A percentile compares a stretch with the other conserved stretches of the same genome.
These are phyloP conservation scores for Boloria euphrosyne DNA, from an alignment of 2,888 invertebrate genomes.

Conservation along the genomic window DNA sequence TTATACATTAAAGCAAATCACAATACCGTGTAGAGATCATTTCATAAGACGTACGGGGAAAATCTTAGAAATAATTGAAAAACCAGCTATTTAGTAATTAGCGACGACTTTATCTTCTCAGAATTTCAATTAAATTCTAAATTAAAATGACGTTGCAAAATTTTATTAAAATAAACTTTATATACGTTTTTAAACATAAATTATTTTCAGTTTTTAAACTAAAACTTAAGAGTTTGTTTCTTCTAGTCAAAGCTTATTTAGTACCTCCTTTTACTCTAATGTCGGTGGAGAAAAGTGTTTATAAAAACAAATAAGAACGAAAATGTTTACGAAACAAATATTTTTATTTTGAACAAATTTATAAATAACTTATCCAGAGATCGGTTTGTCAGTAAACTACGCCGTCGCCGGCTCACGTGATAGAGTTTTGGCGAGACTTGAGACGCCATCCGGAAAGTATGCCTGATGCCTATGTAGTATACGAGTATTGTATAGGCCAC, in stretches of 20 bases:
- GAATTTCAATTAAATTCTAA: slow-evolving; percentile 10
- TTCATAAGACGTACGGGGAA: background rate
- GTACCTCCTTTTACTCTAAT: background rate
- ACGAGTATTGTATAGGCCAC: no score
- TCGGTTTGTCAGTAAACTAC: slow-evolving; percentile 3
- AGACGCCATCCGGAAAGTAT: slow-evolving; percentile 4
- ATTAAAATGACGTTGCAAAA: background rate
- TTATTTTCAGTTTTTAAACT: no score
- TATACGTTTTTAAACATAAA: no score
- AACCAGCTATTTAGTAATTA: slow-evolving; percentile 2
- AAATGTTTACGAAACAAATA: background rate
- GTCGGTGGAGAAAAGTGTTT: background rate
- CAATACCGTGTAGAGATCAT: no score
- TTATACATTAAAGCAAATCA: no score
- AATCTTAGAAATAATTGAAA: slow-evolving; percentile 2
- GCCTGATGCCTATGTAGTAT: background rate
- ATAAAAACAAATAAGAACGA: no score
- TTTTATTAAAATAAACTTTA: no score
- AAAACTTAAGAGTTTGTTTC: background rate
- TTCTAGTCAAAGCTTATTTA: background rate
- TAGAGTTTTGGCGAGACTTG: slow-evolving; percentile 13
- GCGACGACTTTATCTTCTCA: background rate
- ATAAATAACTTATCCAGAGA: slow-evolving; percentile 17
- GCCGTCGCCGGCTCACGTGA: slow-evolving; percentile 11
- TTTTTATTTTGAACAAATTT: background rate